Evolutionary conservation across 2,888 invertebrate genomes (phyloP).

Genomic region (Xestoiulus laeticollis): DNA sequence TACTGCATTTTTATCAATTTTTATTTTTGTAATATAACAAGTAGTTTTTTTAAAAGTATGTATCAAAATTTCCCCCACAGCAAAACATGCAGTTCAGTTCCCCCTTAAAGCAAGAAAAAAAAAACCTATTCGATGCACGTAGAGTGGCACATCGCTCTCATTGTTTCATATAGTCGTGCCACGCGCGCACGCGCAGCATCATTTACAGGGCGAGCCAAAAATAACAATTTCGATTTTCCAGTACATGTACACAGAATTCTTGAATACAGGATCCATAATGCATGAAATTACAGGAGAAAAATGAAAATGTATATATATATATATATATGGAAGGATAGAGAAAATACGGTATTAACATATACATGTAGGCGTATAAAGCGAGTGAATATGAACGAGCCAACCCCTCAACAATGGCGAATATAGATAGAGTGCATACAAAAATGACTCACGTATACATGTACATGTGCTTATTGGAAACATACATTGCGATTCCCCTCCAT

Average conservation of each 20-base stretch:
- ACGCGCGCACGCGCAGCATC: not conserved
- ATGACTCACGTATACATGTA: not conserved
- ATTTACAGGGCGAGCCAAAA: not conserved
- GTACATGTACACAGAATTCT: not conserved
- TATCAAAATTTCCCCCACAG: too few relatives aligned
- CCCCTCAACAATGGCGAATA: not conserved
- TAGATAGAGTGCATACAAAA: not conserved
- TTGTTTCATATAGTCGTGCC: not conserved
- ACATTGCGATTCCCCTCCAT: not conserved
- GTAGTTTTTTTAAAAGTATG: too few relatives aligned
- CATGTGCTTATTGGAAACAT: not conserved
- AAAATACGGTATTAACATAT: not conserved
- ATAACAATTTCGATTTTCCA: not conserved
- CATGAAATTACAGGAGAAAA: not conserved
- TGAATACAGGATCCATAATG: not conserved
- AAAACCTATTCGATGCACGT: too few relatives aligned
- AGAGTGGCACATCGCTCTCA: not conserved
- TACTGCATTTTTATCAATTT: too few relatives aligned
- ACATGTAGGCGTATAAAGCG: too few relatives aligned
- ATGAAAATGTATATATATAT: too few relatives aligned
- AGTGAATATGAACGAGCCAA: not conserved
- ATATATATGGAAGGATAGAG: not conserved
- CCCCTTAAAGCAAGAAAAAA: too few relatives aligned
- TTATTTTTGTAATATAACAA: too few relatives aligned
- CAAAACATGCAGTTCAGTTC: too few relatives aligned